These are phyloP conservation scores for Arctopsyche grandis DNA, from an alignment of 1,140 invertebrate genomes.

Conservation along the genomic window DNA sequence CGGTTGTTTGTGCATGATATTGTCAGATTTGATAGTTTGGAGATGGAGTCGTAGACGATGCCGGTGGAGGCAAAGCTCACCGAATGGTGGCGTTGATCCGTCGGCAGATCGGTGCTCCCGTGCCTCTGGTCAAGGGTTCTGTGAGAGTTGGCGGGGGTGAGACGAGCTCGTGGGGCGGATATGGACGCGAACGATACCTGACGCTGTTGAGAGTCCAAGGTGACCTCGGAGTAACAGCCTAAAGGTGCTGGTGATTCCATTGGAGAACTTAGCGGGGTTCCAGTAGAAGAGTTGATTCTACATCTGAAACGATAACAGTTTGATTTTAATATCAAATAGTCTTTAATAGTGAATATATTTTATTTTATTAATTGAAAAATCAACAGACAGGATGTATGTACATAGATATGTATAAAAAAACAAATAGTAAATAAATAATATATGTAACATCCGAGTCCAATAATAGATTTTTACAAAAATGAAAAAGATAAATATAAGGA, in stretches of 20 bases:
- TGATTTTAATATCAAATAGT: neutral
- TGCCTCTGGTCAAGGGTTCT: constrained; percentile 56
- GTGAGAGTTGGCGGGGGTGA: constrained; percentile 59
- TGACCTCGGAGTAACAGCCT: constrained; percentile 70
- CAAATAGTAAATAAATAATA: no score
- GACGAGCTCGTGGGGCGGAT: constrained; percentile 58
- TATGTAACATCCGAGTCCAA: no score
- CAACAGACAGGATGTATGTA: no score
- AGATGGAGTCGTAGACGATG: constrained; percentile 57
- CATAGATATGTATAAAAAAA: no score
- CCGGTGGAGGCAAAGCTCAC: constrained; percentile 64
- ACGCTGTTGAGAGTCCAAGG: constrained; percentile 70
- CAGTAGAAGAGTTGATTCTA: constrained; percentile 72
- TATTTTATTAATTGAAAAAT: neutral
- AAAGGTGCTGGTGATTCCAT: constrained; percentile 74
- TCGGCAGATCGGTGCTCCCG: constrained; percentile 42
- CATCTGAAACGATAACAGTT: constrained; percentile 65
- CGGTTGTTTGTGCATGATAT: constrained; percentile 59
- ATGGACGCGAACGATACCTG: constrained; percentile 67
- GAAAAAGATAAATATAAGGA: no score
- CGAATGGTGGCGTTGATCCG: constrained; percentile 59
- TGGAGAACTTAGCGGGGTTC: constrained; percentile 75
- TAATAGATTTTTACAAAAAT: no score
- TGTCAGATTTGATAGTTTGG: constrained; percentile 55
- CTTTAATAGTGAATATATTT: neutral